Evolutionary conservation across 2,113 vertebrate species (phyloP).

Genomic region (Gorsachius goisagi): DNA sequence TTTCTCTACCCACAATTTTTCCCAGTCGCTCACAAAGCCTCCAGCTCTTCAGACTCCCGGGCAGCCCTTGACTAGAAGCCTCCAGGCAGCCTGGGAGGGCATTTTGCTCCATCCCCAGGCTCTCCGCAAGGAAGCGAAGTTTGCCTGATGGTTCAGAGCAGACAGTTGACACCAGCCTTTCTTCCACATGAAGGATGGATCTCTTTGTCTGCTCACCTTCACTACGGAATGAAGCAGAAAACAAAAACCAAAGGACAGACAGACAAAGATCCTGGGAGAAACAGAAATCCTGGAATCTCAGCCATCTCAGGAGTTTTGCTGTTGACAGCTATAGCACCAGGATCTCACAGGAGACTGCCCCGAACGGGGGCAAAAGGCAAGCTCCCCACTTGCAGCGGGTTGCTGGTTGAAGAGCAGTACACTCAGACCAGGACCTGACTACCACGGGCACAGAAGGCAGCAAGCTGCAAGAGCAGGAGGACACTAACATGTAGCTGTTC

Average conservation of each 20-base stretch:
- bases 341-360: not conserved
- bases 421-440: not conserved
- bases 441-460: not conserved
- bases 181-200: not conserved
- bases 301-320: not conserved
- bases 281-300: not conserved
- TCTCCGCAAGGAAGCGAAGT: not conserved
- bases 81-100: not conserved
- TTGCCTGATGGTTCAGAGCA: not conserved
- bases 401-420: not conserved
- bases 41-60: not conserved
- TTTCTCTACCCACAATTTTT: not conserved
- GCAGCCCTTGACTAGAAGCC: not conserved
- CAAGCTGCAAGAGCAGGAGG: not conserved
- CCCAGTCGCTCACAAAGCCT: not conserved
- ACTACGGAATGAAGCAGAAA: not conserved
- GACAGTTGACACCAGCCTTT: not conserved
- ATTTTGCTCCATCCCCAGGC: not conserved
- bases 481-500: not conserved
- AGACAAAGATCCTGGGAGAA: not conserved
- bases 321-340: not conserved
- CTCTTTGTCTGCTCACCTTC: not conserved
- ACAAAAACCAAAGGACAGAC: not conserved
- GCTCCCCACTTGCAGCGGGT: not conserved
- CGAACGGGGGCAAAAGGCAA: fast-evolving